Evolutionary conservation across 2,888 invertebrate species (phyloP).

Genomic region (Fissipunctia ypsillon): DNA sequence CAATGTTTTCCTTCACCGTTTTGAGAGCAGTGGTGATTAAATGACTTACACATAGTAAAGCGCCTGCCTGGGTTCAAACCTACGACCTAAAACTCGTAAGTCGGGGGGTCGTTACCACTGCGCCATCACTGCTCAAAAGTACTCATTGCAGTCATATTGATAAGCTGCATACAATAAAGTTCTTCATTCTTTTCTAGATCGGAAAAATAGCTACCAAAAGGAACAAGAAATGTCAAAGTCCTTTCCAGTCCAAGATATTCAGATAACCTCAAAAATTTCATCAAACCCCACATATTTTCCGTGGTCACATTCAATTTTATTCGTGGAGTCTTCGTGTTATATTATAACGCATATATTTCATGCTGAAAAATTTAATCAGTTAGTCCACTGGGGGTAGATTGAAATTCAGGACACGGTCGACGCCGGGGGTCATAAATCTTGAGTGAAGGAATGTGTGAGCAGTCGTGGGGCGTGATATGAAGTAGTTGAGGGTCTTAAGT

Average conservation of each 20-base stretch:
- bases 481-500: slow-evolving; percentile 49
- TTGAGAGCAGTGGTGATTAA: too few relatives aligned
- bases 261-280: slow-evolving; percentile 29
- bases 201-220: neutral
- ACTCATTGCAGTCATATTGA: too few relatives aligned
- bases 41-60: too few relatives aligned
- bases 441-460: slow-evolving; percentile 60
- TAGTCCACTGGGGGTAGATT: slow-evolving; percentile 71
- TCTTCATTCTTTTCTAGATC: neutral
- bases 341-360: slow-evolving; percentile 68
- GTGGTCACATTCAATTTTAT: slow-evolving; percentile 57
- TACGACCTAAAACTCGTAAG: too few relatives aligned
- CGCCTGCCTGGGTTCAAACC: too few relatives aligned
- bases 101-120: too few relatives aligned
- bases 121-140: too few relatives aligned
- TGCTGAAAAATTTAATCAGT: slow-evolving; percentile 77
- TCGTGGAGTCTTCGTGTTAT: slow-evolving; percentile 48
- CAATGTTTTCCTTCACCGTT: too few relatives aligned
- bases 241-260: neutral
- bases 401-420: slow-evolving; percentile 74
- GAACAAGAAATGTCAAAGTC: neutral
- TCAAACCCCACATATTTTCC: slow-evolving; percentile 47
- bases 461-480: slow-evolving; percentile 65
- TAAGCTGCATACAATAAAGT: too few relatives aligned
- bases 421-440: slow-evolving; percentile 66